A percentile compares a stretch with the other conserved stretches of the same genome.
These are phyloP conservation scores for Delphinapterus leucas DNA, from an alignment of 2,113 vertebrate genomes.

Conservation along the genomic window DNA sequence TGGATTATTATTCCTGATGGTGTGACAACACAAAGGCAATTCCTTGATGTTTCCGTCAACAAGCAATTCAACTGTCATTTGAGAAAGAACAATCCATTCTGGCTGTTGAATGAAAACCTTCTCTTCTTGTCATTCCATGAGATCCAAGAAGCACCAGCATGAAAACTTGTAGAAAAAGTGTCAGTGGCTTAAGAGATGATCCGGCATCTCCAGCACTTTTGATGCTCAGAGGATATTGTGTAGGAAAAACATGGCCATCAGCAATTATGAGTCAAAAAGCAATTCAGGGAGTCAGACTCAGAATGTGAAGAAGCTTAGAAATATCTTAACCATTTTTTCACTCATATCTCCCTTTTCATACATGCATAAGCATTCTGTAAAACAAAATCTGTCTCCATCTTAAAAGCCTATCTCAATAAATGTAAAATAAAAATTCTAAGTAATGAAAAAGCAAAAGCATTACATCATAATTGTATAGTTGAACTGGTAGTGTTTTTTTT, in stretches of 20 bases:
- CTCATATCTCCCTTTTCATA: background rate
- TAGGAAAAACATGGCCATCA: background rate
- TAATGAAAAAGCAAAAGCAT: background rate
- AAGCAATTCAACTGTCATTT: background rate
- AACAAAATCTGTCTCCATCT: background rate
- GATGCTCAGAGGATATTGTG: background rate
- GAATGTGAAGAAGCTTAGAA: background rate
- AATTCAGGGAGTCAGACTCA: background rate
- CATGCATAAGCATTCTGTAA: background rate
- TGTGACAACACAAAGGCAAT: background rate
- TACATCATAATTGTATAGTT: background rate
- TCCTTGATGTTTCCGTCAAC: background rate
- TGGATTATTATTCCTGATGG: background rate
- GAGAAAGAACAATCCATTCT: background rate
- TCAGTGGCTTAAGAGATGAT: background rate
- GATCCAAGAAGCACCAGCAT: background rate
- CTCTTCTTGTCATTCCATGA: background rate
- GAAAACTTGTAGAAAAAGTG: background rate
- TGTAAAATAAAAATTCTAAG: slow-evolving; percentile 32
- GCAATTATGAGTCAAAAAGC: background rate
- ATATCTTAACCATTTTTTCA: background rate
- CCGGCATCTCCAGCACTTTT: background rate
- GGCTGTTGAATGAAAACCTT: background rate
- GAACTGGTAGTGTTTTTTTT: background rate
- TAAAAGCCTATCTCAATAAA: slow-evolving; percentile 10